Base-by-base conservation (phyloP, 2,888 invertebrate species). In the Pandemis corylana region DNA sequence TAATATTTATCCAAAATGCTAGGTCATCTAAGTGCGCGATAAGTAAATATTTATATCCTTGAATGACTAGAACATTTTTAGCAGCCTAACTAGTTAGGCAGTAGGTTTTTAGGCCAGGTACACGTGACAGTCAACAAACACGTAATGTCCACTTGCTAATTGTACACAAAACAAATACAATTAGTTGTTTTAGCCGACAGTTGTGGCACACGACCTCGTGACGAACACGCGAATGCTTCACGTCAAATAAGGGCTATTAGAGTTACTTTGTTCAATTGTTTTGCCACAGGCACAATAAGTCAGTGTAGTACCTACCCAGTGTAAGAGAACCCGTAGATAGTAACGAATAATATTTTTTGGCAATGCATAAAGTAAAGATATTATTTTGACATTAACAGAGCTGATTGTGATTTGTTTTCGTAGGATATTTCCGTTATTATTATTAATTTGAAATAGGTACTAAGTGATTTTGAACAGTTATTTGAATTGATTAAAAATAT, bases 121-220 rank as follows among this genome's bases (percentile, higher is more conserved):
- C 75, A 79, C 77, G 77, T 56, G 68, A 70, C 78, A 74, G 76
- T 76, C 72, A 77, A 84, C 80, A 82, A 78, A 81, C 75, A 77
- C 76, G 56, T 79, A 76, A 81, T 81, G 79, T 78, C 78, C 76
- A 82, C 78, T 76, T 78, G 82, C 81, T 87, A 84, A 85, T 86
- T 81, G 80, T 80, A 77, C 77, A 83, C 79, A 79, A 82, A 78
- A 84, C 80, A 83, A 83, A 86, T 79, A 85, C 80, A 82, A 85
- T 83, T 82, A 84, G 77, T 71, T 76, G 72, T 71, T 71, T 36
- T 73, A 73, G 44, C 53, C 49, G 28, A 74, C 71, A 73, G 80
- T 78, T 79, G 72, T 79, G 76, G 79, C 78, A 79, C 78, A 72
- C 77, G 81, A 76, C 86, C 87, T 73, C 72, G 76, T 75, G 67